These are phyloP conservation scores for Drosophila hydei DNA, from an alignment of 1,140 invertebrate species.

Conservation along the genomic window DNA sequence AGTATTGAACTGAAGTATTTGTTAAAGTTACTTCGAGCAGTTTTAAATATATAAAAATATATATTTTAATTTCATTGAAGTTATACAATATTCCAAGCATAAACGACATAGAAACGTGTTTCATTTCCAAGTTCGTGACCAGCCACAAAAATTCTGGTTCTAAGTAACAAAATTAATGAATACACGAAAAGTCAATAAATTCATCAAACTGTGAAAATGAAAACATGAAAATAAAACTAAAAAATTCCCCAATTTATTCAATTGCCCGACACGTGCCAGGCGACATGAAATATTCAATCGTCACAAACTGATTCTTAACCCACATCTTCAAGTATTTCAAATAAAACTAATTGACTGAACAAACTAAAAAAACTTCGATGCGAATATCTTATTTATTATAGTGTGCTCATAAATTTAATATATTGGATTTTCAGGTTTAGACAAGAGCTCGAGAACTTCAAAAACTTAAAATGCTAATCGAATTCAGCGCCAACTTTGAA, in stretches of 20 bases:
- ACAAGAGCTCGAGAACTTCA: not conserved
- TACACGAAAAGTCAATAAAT: conserved; percentile 23
- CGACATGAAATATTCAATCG: not conserved
- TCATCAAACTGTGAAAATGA: not conserved
- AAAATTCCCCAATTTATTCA: not conserved
- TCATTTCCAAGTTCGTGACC: conserved; percentile 7
- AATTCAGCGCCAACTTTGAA: conserved; percentile 1
- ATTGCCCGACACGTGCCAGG: conserved; percentile 7
- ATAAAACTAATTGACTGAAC: conserved; percentile 5
- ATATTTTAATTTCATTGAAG: not conserved
- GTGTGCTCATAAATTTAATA: not conserved
- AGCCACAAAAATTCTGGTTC: conserved; percentile 1
- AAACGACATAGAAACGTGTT: not conserved
- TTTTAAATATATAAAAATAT: not conserved
- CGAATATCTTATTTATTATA: not conserved
- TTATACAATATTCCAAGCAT: not conserved
- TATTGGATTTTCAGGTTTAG: not conserved
- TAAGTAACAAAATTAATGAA: not conserved
- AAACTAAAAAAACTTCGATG: not conserved
- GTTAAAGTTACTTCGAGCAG: not conserved
- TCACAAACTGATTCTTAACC: conserved; percentile 17
- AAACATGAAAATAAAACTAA: conserved; percentile 2
- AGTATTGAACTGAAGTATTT: no score
- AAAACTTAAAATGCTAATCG: conserved; percentile 31
- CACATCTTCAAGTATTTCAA: conserved; percentile 10